phyloP scores from a whole-genome alignment of 2,888 invertebrate species.

The Alcis repandata region DNA sequence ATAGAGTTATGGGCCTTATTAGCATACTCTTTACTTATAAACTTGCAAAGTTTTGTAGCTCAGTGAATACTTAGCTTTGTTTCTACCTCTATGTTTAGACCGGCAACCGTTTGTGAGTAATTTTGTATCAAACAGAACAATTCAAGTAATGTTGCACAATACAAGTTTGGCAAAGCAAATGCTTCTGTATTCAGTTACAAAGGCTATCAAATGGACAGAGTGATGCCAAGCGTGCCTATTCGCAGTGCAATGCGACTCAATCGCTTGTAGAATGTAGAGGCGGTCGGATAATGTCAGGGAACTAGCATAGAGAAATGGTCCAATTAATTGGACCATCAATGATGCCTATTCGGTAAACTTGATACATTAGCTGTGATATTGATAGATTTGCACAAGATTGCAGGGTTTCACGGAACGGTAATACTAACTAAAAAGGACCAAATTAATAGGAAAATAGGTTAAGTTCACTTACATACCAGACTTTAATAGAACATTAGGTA shows the following conservation, averaged over 20 bases:
- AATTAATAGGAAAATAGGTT: too few relatives aligned
- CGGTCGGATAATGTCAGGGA: neutral
- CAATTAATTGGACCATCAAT: neutral
- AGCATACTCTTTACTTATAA: too few relatives aligned
- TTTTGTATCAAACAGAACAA: neutral
- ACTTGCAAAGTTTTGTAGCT: neutral
- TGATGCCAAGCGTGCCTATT: slow-evolving; percentile 8
- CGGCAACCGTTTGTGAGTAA: neutral
- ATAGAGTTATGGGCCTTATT: too few relatives aligned
- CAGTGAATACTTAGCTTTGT: neutral
- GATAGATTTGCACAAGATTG: neutral
- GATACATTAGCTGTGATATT: neutral
- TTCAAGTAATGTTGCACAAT: neutral
- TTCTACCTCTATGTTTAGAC: too few relatives aligned
- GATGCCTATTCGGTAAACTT: too few relatives aligned
- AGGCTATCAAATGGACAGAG: slow-evolving; percentile 17
- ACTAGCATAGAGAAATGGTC: neutral
- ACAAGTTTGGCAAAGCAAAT: slow-evolving; percentile 12
- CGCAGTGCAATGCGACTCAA: slow-evolving; percentile 12
- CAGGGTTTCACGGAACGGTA: too few relatives aligned
- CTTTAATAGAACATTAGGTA: too few relatives aligned
- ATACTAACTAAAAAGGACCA: too few relatives aligned
- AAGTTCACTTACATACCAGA: too few relatives aligned
- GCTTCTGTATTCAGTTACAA: slow-evolving; percentile 17
- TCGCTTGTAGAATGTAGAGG: slow-evolving; percentile 7